phyloP scores from a whole-genome alignment of 2,797 vertebrate genomes.

The Sebastes taczanowskii region DNA sequence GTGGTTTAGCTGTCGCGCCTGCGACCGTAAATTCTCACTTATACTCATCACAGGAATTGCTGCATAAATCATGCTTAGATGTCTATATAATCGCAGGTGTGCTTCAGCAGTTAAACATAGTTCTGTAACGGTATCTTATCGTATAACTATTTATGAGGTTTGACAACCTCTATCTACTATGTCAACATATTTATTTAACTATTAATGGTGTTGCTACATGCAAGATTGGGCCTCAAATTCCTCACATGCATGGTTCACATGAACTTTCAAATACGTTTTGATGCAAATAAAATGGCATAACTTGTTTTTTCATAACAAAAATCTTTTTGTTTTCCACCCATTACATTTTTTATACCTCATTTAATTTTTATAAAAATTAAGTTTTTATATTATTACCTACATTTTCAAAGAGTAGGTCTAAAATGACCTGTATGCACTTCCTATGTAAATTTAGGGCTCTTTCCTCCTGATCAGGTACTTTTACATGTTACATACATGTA shows the following conservation, averaged over 20 bases:
- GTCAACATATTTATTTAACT: background rate
- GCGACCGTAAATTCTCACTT: slow-evolving; percentile 39
- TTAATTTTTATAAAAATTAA: background rate
- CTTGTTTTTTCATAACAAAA: background rate
- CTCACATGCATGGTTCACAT: background rate
- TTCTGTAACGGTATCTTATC: background rate
- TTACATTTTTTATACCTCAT: background rate
- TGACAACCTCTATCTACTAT: background rate
- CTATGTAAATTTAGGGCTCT: background rate
- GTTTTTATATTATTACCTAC: background rate
- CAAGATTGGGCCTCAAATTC: background rate
- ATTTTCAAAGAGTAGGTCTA: background rate
- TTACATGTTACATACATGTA: background rate
- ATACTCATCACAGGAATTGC: background rate
- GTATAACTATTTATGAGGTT: background rate
- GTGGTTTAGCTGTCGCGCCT: slow-evolving; percentile 3
- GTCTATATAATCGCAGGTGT: background rate
- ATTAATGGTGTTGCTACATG: background rate
- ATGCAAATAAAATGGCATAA: background rate
- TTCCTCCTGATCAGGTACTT: background rate
- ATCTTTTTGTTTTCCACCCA: background rate
- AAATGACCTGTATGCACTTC: background rate
- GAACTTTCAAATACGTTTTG: background rate
- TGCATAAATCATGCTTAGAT: slow-evolving; percentile 17
- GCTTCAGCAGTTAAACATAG: background rate